phyloP scores from a whole-genome alignment of 1,140 invertebrate genomes.

The Scaptomyza pallida region DNA sequence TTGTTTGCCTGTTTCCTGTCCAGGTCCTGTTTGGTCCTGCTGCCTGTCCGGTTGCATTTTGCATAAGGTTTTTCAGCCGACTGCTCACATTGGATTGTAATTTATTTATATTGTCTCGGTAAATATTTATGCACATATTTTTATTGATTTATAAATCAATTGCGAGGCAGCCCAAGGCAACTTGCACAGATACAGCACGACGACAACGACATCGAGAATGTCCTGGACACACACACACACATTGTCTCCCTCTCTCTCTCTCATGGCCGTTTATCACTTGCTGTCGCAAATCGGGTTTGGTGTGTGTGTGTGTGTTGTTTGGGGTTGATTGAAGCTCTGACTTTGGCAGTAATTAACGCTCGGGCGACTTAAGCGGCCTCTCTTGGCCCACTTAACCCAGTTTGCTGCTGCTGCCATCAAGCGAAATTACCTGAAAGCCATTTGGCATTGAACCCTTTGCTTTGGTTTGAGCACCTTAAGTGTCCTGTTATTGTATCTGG shows the following conservation, averaged over 20 bases:
- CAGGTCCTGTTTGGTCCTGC: background rate
- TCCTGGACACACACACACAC: too few relatives aligned
- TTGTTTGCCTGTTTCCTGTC: background rate
- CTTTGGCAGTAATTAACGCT: conserved; percentile 60
- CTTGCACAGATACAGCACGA: conserved; percentile 16
- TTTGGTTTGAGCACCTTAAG: conserved; percentile 25
- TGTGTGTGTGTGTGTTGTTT: background rate
- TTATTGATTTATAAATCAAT: conserved; percentile 79
- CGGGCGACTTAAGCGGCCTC: conserved; percentile 28
- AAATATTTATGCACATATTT: conserved; percentile 74
- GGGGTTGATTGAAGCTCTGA: background rate
- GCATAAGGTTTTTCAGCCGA: conserved; percentile 64
- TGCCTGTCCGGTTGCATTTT: conserved; percentile 56
- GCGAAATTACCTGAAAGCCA: conserved; percentile 47
- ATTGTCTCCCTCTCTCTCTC: too few relatives aligned
- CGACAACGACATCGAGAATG: background rate
- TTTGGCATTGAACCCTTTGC: conserved; percentile 22
- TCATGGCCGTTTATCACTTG: conserved; percentile 37
- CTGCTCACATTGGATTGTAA: conserved; percentile 56
- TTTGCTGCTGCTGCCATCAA: conserved; percentile 16
- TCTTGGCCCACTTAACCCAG: background rate
- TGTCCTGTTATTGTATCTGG: conserved; percentile 34
- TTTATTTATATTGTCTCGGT: conserved; percentile 75
- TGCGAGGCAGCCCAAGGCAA: conserved; percentile 15
- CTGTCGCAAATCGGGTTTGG: background rate